A percentile compares a stretch with the other conserved stretches of the same genome.
Conservation (phyloP, 1,140 invertebrate genomes). For the Drosophila melanogaster region Release_6_plus_ISO1_MT NT_037436.4:9790001-9790500, state of each 20-base stretch:
- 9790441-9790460: slow-evolving; percentile 87
- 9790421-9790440: neutral
- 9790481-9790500: slow-evolving; percentile 89
- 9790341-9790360: slow-evolving; percentile 54
- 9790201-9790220: too few species aligned
- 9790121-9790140: neutral
- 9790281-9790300: slow-evolving; percentile 33
- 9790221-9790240: neutral
- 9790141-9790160: neutral
- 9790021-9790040: too few species aligned
- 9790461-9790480: slow-evolving; percentile 90
- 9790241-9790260: slow-evolving; percentile 6
- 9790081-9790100: neutral
- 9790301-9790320: slow-evolving; percentile 29
- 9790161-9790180: neutral
- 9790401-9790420: neutral
- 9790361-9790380: slow-evolving; percentile 47
- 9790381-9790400: slow-evolving; percentile 1
- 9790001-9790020: too few species aligned
- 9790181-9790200: neutral
- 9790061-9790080: too few species aligned
- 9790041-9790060: neutral
- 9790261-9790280: slow-evolving; percentile 24
- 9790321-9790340: slow-evolving; percentile 14
- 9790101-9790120: neutral